These are phyloP conservation scores for Phyllostomus hastatus DNA, from an alignment of 2,113 vertebrate species.

Conservation along the genomic window DNA sequence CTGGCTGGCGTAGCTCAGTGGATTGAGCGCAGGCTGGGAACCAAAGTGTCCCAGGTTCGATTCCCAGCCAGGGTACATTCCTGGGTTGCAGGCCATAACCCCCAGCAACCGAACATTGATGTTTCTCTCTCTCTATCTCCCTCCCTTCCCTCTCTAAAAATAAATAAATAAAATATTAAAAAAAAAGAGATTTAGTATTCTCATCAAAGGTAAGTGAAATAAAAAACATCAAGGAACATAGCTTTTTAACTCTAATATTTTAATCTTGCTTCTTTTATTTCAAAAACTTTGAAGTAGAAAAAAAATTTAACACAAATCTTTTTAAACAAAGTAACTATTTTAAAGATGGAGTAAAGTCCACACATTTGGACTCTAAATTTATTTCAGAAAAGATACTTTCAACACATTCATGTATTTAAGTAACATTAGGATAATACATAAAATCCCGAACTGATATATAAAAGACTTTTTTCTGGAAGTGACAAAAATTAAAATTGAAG, in stretches of 20 bases:
- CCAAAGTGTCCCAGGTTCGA: too few relatives aligned
- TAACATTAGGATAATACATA: neutral
- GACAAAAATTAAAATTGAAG: neutral
- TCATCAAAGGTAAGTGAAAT: conserved; percentile 22
- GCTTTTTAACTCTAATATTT: neutral
- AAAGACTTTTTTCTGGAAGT: neutral
- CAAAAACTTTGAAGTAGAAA: neutral
- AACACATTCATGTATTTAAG: conserved; percentile 1
- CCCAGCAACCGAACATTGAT: too few relatives aligned
- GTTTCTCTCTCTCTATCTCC: too few relatives aligned
- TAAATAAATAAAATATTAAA: too few relatives aligned
- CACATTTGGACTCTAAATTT: conserved; percentile 1
- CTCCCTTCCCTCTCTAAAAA: too few relatives aligned
- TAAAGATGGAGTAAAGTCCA: conserved; percentile 9
- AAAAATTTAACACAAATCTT: neutral
- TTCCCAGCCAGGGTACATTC: too few relatives aligned
- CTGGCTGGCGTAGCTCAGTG: too few relatives aligned
- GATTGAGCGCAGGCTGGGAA: too few relatives aligned
- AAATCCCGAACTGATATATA: neutral
- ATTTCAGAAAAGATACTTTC: conserved; percentile 21
- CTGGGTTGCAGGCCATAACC: too few relatives aligned
- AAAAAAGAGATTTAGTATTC: too few relatives aligned
- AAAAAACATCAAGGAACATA: neutral
- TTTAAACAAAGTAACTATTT: neutral
- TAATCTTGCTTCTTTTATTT: neutral